Conservation (phyloP, 2,113 vertebrate genomes). For the Misgurnus mizolepis region DNA sequence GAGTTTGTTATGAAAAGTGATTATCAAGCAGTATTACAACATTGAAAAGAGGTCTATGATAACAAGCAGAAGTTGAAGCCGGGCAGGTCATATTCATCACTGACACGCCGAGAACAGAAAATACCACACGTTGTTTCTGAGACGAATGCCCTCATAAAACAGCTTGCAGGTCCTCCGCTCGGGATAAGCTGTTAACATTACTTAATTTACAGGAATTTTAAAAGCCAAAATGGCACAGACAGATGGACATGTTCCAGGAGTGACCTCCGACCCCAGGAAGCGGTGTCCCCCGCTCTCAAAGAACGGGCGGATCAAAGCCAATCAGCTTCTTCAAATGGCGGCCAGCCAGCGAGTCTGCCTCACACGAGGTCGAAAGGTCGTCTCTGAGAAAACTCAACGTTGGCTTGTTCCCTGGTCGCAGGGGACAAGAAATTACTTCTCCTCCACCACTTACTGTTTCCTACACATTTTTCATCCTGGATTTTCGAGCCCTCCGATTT, state of each 20-base stretch:
- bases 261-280: constrained; percentile 76
- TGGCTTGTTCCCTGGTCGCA: constrained; percentile 70
- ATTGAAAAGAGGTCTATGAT: constrained; percentile 9
- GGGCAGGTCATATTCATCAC: constrained; percentile 34
- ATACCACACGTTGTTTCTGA: constrained; percentile 5
- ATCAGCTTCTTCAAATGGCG: constrained; percentile 71
- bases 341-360: constrained; percentile 71
- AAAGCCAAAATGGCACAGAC: constrained; percentile 74
- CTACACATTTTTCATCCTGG: constrained; percentile 50
- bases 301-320: constrained; percentile 77
- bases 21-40: constrained; percentile 32
- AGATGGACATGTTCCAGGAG: constrained; percentile 77
- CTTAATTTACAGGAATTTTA: constrained; percentile 76
- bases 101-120: constrained; percentile 29
- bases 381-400: constrained; percentile 62
- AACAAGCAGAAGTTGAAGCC: constrained; percentile 28
- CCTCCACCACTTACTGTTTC: constrained; percentile 64
- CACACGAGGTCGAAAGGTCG: constrained; percentile 67
- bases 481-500: background rate
- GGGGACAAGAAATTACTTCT: constrained; percentile 68
- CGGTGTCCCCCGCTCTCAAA: constrained; percentile 59
- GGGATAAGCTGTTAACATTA: constrained; percentile 63
- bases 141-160: constrained; percentile 14
- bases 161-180: constrained; percentile 38
- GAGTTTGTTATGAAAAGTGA: constrained; percentile 17